A percentile compares a stretch with the other conserved stretches of the same genome.
Conservation (phyloP, 2,113 vertebrate species). For the Neodontobutis hainanensis region DNA sequence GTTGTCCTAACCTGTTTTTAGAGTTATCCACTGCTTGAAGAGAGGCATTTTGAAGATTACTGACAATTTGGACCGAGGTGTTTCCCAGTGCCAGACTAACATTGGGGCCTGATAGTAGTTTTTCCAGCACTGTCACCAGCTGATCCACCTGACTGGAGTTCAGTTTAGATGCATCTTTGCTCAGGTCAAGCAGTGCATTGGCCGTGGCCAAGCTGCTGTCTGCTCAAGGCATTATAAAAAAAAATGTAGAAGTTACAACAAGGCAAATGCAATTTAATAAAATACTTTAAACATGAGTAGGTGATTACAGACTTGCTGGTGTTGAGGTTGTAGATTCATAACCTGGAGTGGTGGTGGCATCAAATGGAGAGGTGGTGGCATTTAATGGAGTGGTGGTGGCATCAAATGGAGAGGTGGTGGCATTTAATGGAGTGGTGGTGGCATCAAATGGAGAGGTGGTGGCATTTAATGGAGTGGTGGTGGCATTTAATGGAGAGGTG, state of each 20-base stretch:
- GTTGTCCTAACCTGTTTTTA: slow-evolving; percentile 80
- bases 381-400: background rate
- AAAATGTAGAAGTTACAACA: background rate
- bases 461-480: background rate
- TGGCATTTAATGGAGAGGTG: slow-evolving; percentile 1
- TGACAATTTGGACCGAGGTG: slow-evolving; percentile 81
- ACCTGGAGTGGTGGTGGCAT: background rate
- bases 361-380: background rate
- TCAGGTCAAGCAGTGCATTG: slow-evolving; percentile 52
- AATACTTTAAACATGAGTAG: background rate
- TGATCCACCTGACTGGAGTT: slow-evolving; percentile 77
- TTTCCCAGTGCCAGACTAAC: slow-evolving; percentile 73
- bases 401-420: background rate
- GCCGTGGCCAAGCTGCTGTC: slow-evolving; percentile 29
- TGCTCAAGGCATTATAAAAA: slow-evolving; percentile 20
- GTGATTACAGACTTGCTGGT: slow-evolving; percentile 31
- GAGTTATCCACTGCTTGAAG: slow-evolving; percentile 68
- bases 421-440: background rate
- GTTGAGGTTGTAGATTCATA: background rate
- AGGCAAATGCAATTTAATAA: background rate
- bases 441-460: background rate
- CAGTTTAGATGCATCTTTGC: slow-evolving; percentile 53
- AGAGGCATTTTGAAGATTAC: slow-evolving; percentile 81
- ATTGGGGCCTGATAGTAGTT: slow-evolving; percentile 75
- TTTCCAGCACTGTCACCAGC: slow-evolving; percentile 83